These are phyloP conservation scores for Graptemys geographica DNA, from an alignment of 2,797 vertebrate genomes.

Conservation along the genomic window DNA sequence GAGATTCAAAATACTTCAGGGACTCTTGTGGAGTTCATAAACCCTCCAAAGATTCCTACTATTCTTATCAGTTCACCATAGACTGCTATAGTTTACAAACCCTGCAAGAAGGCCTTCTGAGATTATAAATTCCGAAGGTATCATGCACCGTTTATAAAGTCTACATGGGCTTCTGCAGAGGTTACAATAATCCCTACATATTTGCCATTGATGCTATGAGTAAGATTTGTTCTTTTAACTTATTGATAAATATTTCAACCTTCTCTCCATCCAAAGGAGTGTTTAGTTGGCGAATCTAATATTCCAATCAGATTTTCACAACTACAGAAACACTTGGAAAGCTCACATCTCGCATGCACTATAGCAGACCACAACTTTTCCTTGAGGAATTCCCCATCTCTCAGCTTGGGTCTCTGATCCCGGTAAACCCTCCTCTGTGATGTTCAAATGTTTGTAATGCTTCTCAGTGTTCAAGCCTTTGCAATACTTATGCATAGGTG, in stretches of 20 bases:
- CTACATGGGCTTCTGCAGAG: fast-evolving
- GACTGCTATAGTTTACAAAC: background rate
- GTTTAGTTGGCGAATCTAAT: slow-evolving; percentile 45
- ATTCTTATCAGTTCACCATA: background rate
- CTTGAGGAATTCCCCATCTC: slow-evolving; percentile 71
- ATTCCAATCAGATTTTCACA: slow-evolving; percentile 46
- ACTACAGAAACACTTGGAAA: slow-evolving; percentile 55
- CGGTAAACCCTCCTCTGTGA: slow-evolving; percentile 57
- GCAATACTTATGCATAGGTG: background rate
- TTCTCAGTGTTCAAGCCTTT: slow-evolving; percentile 60
- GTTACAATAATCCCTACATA: fast-evolving
- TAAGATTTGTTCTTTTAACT: background rate
- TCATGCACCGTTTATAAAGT: background rate
- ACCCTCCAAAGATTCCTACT: background rate
- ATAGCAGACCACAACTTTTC: slow-evolving; percentile 64
- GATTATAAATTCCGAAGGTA: background rate
- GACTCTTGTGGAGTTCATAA: background rate
- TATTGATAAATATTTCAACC: background rate
- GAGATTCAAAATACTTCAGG: background rate
- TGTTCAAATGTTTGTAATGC: slow-evolving; percentile 64
- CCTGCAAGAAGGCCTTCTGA: background rate
- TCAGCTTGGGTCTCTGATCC: slow-evolving; percentile 62
- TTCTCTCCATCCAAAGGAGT: slow-evolving; percentile 38
- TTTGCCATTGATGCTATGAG: background rate
- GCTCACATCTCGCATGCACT: background rate